A percentile compares a stretch with the other conserved stretches of the same genome.
phyloP scores from a whole-genome alignment of 2,888 invertebrate species.

The Heteromurus nitidus region DNA sequence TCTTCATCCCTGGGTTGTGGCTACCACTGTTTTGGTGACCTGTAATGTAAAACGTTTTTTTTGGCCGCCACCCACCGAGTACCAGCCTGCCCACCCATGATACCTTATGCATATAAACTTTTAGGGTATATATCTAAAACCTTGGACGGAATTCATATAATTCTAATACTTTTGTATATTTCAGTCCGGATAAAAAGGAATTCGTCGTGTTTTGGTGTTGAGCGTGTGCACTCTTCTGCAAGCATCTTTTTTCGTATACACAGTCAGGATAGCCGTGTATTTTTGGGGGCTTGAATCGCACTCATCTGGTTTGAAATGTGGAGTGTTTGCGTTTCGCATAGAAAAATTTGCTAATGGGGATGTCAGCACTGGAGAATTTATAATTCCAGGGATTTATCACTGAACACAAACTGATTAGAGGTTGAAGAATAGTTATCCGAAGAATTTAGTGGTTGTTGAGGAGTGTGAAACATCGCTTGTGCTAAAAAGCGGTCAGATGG shows the following conservation, averaged over 20 bases:
- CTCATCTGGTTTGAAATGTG: conserved; percentile 38
- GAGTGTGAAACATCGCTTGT: background rate
- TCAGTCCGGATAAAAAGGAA: conserved; percentile 6
- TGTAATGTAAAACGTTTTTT: no score
- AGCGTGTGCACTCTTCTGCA: background rate
- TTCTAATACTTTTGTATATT: background rate
- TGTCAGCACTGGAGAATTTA: no score
- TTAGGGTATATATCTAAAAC: no score
- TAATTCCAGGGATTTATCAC: background rate
- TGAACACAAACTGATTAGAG: background rate
- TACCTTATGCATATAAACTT: no score
- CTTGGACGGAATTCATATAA: no score
- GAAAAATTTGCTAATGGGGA: no score
- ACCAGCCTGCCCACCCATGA: no score
- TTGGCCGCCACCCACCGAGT: no score
- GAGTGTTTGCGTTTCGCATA: background rate
- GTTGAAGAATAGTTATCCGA: conserved; percentile 5
- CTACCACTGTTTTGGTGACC: no score
- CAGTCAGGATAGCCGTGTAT: background rate
- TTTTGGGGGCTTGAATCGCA: background rate
- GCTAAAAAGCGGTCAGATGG: background rate
- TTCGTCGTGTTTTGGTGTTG: no score
- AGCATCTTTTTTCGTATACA: background rate
- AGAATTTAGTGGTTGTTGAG: background rate
- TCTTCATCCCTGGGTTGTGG: no score